A percentile compares a stretch with the other conserved stretches of the same genome.
These are phyloP conservation scores for Balaenoptera acutorostrata DNA, from an alignment of 2,113 vertebrate species.

Conservation along the genomic window DNA sequence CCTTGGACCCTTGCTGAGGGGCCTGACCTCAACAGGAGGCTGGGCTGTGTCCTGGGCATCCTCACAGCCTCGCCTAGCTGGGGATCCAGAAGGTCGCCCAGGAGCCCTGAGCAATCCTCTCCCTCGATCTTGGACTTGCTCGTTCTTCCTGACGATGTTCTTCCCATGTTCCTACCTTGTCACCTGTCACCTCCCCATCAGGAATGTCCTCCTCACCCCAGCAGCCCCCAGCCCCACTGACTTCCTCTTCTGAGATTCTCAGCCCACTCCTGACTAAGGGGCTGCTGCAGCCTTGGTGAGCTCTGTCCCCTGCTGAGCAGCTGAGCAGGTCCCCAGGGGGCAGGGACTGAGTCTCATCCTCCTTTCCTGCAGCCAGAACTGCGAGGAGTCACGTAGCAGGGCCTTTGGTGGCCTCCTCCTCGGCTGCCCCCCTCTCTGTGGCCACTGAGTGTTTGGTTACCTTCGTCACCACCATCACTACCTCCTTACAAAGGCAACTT, in stretches of 20 bases:
- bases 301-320: background rate
- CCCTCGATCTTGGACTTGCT: background rate
- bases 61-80: background rate
- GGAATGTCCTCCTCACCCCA: background rate
- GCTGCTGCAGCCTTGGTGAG: fast-evolving
- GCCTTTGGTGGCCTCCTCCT: background rate
- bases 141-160: background rate
- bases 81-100: background rate
- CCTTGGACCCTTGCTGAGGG: background rate
- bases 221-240: background rate
- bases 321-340: background rate
- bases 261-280: background rate
- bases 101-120: background rate
- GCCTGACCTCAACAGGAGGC: background rate
- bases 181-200: background rate
- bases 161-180: background rate
- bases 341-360: background rate
- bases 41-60: no score
- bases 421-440: background rate
- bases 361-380: fast-evolving
- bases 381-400: background rate
- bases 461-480: no score
- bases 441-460: background rate
- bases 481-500: background rate
- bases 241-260: background rate